Conservation (phyloP, 2,113 vertebrate species). For the Antechinus stuartii region DNA sequence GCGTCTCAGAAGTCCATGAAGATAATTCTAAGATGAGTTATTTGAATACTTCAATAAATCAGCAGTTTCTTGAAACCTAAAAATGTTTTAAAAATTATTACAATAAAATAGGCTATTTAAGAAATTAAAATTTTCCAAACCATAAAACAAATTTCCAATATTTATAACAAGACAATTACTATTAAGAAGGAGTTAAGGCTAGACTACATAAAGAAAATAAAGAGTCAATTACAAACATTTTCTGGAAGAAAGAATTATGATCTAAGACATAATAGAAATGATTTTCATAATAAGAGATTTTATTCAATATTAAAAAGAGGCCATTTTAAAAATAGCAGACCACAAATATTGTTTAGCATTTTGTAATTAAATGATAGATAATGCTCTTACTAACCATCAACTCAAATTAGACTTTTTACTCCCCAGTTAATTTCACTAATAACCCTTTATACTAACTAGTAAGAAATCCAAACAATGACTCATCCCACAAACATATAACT, state of each 20-base stretch:
- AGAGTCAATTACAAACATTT: neutral
- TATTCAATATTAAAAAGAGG: slow-evolving; percentile 13
- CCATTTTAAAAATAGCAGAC: slow-evolving; percentile 20
- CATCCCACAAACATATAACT: slow-evolving; percentile 79
- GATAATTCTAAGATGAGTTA: slow-evolving; percentile 70
- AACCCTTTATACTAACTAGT: slow-evolving; percentile 63
- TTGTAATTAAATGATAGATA: slow-evolving; percentile 64
- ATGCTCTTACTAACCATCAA: slow-evolving; percentile 63
- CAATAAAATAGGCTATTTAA: neutral
- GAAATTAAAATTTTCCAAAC: neutral
- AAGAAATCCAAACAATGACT: slow-evolving; percentile 81
- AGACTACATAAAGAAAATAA: neutral
- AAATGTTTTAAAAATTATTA: slow-evolving; percentile 50
- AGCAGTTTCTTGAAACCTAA: slow-evolving; percentile 92
- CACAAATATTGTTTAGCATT: slow-evolving; percentile 28
- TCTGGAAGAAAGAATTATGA: neutral
- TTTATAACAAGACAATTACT: neutral
- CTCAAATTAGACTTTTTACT: slow-evolving; percentile 69
- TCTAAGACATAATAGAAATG: neutral
- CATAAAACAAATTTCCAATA: neutral
- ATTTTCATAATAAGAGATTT: neutral
- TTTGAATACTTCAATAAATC: slow-evolving; percentile 87
- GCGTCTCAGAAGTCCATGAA: slow-evolving; percentile 46
- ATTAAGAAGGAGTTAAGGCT: neutral
- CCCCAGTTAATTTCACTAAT: slow-evolving; percentile 70